Evolutionary conservation across 1,140 invertebrate genomes (phyloP).

Genomic region (Dendrolimus kikuchii): DNA sequence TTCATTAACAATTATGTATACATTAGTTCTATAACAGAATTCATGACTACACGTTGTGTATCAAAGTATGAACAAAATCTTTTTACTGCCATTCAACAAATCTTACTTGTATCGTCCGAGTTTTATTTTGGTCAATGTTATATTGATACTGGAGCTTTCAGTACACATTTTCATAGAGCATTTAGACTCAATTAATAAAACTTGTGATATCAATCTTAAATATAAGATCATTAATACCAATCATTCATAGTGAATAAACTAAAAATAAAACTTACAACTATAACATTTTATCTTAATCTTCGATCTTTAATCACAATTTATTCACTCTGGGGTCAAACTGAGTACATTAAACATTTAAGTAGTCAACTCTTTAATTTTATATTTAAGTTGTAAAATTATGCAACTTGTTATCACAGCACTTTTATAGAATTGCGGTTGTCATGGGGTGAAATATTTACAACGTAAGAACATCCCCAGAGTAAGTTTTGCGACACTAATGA

Average conservation of each 20-base stretch:
- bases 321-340: conserved; percentile 16
- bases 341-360: conserved; percentile 31
- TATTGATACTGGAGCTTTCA: no score
- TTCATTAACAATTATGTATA: conserved; percentile 13
- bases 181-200: no score
- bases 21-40: conserved; percentile 32
- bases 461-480: conserved; percentile 29
- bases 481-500: conserved; percentile 29
- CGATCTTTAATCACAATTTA: no score
- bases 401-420: conserved; percentile 55
- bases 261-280: no score
- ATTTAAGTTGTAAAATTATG: conserved; percentile 32
- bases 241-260: no score
- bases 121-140: no score
- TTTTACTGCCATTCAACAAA: background rate
- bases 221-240: no score
- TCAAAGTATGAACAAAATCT: conserved; percentile 1
- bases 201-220: no score
- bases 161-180: no score
- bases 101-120: no score
- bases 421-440: conserved; percentile 44
- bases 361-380: conserved; percentile 15
- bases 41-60: conserved; percentile 21
- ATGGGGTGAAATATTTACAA: conserved; percentile 40
- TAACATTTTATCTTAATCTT: no score